Evolutionary conservation across 2,113 vertebrate genomes (phyloP).

Genomic region (Hymenochirus boettgeri): DNA sequence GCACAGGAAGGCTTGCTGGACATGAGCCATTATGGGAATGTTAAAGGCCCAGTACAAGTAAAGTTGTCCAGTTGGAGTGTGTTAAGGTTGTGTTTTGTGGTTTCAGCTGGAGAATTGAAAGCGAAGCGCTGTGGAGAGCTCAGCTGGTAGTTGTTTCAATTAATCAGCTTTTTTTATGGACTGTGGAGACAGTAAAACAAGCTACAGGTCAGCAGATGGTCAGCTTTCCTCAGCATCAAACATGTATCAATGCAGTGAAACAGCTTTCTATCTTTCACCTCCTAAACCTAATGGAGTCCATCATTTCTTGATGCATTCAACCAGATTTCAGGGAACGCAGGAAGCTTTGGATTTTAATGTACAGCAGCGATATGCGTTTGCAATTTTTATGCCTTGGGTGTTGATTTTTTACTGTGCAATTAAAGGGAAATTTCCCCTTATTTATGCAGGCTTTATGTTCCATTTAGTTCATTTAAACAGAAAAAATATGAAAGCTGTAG

Average conservation of each 20-base stretch:
- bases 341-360: background rate
- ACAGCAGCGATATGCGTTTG: background rate
- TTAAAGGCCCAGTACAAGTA: too few species aligned
- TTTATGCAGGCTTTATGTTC: too few species aligned
- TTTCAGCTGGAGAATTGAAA: slow-evolving; percentile 37
- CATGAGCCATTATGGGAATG: too few species aligned
- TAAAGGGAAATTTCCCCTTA: background rate
- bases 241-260: slow-evolving; percentile 6
- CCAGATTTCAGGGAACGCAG: background rate
- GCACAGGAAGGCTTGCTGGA: too few species aligned
- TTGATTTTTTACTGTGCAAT: background rate
- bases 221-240: slow-evolving; percentile 21
- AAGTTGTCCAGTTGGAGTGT: background rate
- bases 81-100: slow-evolving; percentile 15
- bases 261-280: background rate
- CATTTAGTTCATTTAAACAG: too few species aligned
- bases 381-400: background rate
- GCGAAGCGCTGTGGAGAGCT: slow-evolving; percentile 21
- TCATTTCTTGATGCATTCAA: background rate
- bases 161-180: slow-evolving; percentile 38
- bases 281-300: background rate
- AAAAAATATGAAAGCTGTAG: too few species aligned
- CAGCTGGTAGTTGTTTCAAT: slow-evolving; percentile 32
- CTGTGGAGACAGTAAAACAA: slow-evolving; percentile 29
- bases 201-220: slow-evolving; percentile 40